Evolutionary conservation across 2,888 invertebrate genomes (phyloP).

Genomic region (Reticulitermes lucifugus): DNA sequence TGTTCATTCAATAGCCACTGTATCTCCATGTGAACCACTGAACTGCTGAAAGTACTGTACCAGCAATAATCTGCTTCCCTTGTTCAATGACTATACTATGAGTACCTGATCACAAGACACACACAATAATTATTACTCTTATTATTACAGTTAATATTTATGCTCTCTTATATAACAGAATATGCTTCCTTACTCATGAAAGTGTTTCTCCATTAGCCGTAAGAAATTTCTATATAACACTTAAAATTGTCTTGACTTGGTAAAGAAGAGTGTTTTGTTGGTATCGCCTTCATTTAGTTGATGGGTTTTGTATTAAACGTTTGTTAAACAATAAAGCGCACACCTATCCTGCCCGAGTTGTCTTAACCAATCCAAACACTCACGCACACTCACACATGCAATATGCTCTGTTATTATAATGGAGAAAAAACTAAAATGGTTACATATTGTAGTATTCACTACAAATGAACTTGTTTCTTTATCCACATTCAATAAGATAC

Average conservation of each 20-base stretch:
- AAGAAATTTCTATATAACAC: constrained; percentile 6
- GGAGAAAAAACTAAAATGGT: not conserved
- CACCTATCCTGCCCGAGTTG: constrained; percentile 67
- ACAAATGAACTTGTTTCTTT: constrained; percentile 49
- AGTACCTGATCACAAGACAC: constrained; percentile 34
- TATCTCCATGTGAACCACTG: not conserved
- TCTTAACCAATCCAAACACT: constrained; percentile 60
- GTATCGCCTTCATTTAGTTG: constrained; percentile 21
- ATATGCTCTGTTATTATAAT: constrained; percentile 46
- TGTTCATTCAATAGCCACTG: not conserved
- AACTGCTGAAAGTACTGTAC: not conserved
- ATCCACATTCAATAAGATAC: too few relatives aligned
- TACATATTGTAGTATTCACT: constrained; percentile 16
- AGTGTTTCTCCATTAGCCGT: constrained; percentile 33
- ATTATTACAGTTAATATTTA: constrained; percentile 17
- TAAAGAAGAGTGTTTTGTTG: constrained; percentile 19
- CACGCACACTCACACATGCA: constrained; percentile 60
- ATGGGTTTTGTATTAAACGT: constrained; percentile 18
- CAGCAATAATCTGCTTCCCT: constrained; percentile 7
- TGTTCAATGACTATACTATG: constrained; percentile 15
- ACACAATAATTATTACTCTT: constrained; percentile 35
- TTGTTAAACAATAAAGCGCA: constrained; percentile 56
- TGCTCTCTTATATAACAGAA: constrained; percentile 21
- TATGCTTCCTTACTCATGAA: constrained; percentile 12
- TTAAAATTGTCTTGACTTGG: not conserved